Conservation (phyloP, 2,113 vertebrate genomes). For the Dipodomys ordii region DNA sequence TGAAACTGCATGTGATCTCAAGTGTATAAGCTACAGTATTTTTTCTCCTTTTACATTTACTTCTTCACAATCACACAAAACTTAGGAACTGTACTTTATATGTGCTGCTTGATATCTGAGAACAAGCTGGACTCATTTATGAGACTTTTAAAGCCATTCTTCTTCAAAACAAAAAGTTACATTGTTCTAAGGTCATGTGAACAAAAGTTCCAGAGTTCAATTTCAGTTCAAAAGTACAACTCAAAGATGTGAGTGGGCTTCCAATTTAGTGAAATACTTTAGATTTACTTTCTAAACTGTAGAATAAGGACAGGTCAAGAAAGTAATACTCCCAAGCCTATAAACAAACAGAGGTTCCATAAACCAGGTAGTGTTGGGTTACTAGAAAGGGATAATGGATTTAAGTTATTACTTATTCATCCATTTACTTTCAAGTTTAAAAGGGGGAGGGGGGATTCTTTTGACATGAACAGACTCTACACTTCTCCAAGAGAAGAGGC, state of each 20-base stretch:
- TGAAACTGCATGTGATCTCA: not conserved
- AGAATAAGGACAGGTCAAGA: not conserved
- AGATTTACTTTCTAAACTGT: conserved; percentile 33
- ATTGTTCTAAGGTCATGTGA: conserved; percentile 68
- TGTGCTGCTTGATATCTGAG: conserved; percentile 60
- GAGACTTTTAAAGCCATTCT: conserved; percentile 68
- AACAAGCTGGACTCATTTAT: conserved; percentile 56
- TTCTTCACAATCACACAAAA: conserved; percentile 59
- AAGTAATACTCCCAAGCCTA: conserved; percentile 33
- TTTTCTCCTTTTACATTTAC: conserved; percentile 26
- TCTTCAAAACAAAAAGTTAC: conserved; percentile 75
- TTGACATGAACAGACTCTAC: not conserved
- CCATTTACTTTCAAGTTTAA: not conserved
- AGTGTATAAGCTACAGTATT: not conserved
- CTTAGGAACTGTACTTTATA: conserved; percentile 35
- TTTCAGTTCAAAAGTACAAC: conserved; percentile 77
- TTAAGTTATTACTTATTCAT: not conserved
- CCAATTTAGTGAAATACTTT: conserved; percentile 51
- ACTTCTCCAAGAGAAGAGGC: not conserved
- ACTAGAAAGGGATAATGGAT: not conserved
- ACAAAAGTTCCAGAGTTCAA: conserved; percentile 71
- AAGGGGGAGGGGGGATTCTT: not conserved
- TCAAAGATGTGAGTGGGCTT: conserved; percentile 60
- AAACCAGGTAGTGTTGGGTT: not conserved
- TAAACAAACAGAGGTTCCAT: conserved; percentile 31